Percentiles rank a stretch among this genome's conserved stretches.
phyloP scores from a whole-genome alignment of 2,888 invertebrate genomes.

The Agapetus fuscipes region DNA sequence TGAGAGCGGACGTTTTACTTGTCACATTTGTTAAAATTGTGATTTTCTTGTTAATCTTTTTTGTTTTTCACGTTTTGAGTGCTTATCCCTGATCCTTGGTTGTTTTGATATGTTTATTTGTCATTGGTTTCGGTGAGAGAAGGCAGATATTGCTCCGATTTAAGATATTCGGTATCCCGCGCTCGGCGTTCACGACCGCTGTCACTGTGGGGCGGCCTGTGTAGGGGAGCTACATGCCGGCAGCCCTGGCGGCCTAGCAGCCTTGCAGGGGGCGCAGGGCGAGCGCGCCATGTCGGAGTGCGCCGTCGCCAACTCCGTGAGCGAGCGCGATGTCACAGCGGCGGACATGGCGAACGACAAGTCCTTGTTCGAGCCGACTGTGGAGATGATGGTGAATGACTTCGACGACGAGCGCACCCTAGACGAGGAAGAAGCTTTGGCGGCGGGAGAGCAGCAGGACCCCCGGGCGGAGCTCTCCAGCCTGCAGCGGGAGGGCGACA shows the following conservation, averaged over 20 bases:
- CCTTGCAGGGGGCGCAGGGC: too few species aligned
- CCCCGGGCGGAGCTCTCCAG: constrained; percentile 82
- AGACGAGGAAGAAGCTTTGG: constrained; percentile 94
- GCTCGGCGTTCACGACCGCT: too few species aligned
- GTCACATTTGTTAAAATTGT: constrained; percentile 15
- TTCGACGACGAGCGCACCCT: constrained; percentile 95
- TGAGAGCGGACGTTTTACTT: constrained; percentile 9
- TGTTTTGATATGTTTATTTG: too few species aligned
- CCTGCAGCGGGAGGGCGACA: constrained; percentile 88
- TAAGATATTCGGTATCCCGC: too few species aligned
- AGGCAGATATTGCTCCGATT: too few species aligned
- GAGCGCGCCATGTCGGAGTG: constrained; percentile 44
- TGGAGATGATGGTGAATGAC: constrained; percentile 96
- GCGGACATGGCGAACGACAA: constrained; percentile 44
- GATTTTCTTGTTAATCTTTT: too few species aligned
- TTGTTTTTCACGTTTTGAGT: too few species aligned
- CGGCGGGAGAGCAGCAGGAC: constrained; percentile 75
- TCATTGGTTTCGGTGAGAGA: too few species aligned
- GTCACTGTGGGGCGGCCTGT: too few species aligned
- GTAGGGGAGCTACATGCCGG: too few species aligned
- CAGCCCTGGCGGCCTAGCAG: too few species aligned
- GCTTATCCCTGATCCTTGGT: too few species aligned
- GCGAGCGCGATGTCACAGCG: constrained; percentile 43
- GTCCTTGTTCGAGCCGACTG: constrained; percentile 79
- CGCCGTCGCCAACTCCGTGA: constrained; percentile 41